These are phyloP conservation scores for Chiloscyllium plagiosum DNA, from an alignment of 2,113 vertebrate genomes.

Conservation along the genomic window DNA sequence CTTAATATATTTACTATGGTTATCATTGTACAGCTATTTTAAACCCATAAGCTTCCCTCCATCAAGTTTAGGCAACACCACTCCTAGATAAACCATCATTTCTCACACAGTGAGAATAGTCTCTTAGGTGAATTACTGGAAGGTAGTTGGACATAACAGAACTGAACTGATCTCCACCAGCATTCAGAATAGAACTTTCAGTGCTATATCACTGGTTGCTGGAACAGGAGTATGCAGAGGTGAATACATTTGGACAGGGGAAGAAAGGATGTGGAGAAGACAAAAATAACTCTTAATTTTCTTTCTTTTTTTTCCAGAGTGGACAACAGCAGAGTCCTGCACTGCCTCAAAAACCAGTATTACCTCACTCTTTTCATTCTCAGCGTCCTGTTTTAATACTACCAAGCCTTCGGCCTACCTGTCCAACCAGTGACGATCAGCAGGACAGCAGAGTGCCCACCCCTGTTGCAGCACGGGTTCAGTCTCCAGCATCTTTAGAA, in stretches of 20 bases:
- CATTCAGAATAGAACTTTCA: neutral
- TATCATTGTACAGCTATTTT: too few species aligned
- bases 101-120: neutral
- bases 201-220: neutral
- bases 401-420: slow-evolving; percentile 39
- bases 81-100: neutral
- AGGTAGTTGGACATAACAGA: neutral
- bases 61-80: neutral
- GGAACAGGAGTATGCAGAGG: too few species aligned
- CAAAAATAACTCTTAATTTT: neutral
- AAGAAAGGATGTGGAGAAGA: neutral
- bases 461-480: slow-evolving; percentile 48
- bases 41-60: neutral
- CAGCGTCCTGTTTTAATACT: slow-evolving; percentile 33
- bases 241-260: too few species aligned
- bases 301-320: slow-evolving; percentile 39
- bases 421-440: slow-evolving; percentile 39
- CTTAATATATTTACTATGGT: too few species aligned
- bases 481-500: slow-evolving; percentile 47
- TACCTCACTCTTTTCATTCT: slow-evolving; percentile 42
- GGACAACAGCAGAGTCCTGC: slow-evolving; percentile 45
- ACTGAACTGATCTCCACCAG: neutral
- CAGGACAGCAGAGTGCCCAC: slow-evolving; percentile 45
- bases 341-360: slow-evolving; percentile 45
- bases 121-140: neutral